These are phyloP conservation scores for Axea sp. DNA, from an alignment of 2,888 invertebrate genomes.

Conservation along the genomic window DNA sequence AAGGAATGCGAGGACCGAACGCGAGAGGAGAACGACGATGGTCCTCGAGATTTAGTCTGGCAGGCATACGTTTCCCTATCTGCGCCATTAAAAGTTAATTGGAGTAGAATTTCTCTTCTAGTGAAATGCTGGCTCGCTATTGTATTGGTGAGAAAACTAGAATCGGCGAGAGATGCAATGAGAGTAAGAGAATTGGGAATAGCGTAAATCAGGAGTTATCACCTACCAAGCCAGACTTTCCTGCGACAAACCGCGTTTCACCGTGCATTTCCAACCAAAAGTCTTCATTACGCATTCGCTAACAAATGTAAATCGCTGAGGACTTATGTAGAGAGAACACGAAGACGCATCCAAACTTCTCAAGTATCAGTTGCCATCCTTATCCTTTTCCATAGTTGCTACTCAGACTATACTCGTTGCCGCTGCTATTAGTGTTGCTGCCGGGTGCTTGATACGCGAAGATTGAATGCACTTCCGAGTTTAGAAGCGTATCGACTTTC, in stretches of 20 bases:
- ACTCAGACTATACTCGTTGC: conserved; percentile 28
- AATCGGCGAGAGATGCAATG: conserved; percentile 55
- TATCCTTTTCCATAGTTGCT: conserved; percentile 31
- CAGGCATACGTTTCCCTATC: conserved; percentile 75
- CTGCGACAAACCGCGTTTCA: conserved; percentile 65
- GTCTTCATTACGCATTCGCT: conserved; percentile 74
- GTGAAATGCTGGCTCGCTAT: conserved; percentile 59
- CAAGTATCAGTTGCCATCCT: conserved; percentile 36
- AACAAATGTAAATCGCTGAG: conserved; percentile 73
- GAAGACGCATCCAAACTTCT: conserved; percentile 41
- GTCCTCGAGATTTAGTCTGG: conserved; percentile 62
- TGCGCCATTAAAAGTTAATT: conserved; percentile 75
- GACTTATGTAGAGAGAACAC: conserved; percentile 57
- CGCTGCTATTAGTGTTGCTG: conserved; percentile 34
- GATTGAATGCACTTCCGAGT: conserved; percentile 50
- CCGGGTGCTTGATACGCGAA: conserved; percentile 43
- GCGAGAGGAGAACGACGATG: conserved; percentile 40
- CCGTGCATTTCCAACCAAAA: conserved; percentile 66
- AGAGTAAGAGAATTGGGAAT: conserved; percentile 65
- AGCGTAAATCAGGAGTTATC: conserved; percentile 75
- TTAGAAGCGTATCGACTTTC: conserved; percentile 58
- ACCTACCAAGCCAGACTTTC: conserved; percentile 71
- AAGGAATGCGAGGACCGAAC: conserved; percentile 29
- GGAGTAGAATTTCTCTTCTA: conserved; percentile 71
- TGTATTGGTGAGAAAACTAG: conserved; percentile 65